Evolutionary conservation across 1,140 invertebrate genomes (phyloP).

Genomic region (Achatina immaculata): DNA sequence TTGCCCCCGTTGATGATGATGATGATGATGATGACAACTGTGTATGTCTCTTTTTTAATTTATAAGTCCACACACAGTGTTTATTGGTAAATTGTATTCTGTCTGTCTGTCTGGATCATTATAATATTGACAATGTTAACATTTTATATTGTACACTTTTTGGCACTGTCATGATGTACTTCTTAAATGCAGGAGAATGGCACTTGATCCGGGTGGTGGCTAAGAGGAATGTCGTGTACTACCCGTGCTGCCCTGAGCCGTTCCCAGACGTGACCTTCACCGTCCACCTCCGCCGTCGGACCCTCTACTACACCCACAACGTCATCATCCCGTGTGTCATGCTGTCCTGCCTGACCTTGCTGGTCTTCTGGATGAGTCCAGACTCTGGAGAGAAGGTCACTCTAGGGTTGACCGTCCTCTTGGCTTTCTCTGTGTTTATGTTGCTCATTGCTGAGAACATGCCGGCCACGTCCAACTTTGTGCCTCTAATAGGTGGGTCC

Average conservation of each 20-base stretch:
- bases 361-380: constrained; percentile 66
- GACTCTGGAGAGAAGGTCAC: constrained; percentile 66
- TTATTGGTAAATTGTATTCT: too few species aligned
- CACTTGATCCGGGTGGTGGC: constrained; percentile 71
- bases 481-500: constrained; percentile 65
- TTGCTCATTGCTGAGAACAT: constrained; percentile 68
- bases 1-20: too few species aligned
- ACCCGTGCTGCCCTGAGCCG: constrained; percentile 71
- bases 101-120: too few species aligned
- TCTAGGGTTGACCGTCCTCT: constrained; percentile 63
- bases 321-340: constrained; percentile 67
- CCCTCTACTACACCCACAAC: constrained; percentile 66
- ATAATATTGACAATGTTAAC: too few species aligned
- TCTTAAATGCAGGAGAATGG: constrained; percentile 73
- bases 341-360: constrained; percentile 61
- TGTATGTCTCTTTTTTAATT: too few species aligned
- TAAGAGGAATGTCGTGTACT: constrained; percentile 51
- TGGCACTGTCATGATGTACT: too few species aligned
- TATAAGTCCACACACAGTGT: too few species aligned
- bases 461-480: constrained; percentile 66
- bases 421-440: constrained; percentile 70
- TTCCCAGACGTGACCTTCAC: constrained; percentile 75
- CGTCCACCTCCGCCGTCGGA: constrained; percentile 64
- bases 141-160: too few species aligned
- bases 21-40: too few species aligned